Base-by-base conservation (phyloP, 2,888 invertebrate genomes). In the Malthinus seriepunctatus region DNA sequence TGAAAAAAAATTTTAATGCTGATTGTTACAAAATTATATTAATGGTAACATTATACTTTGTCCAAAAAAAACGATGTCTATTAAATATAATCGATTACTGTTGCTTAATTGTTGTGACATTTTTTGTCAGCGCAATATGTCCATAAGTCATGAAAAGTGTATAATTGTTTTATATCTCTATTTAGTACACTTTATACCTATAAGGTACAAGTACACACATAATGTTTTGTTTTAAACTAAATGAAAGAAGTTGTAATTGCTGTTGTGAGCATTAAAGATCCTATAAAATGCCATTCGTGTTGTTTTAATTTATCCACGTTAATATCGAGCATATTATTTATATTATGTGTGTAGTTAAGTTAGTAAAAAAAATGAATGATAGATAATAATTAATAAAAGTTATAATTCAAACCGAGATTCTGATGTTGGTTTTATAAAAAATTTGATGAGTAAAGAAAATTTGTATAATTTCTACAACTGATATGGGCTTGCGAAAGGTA, bases 221-320 rank as follows among this genome's bases (percentile, higher is more conserved):
- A 23, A 23, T 56, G 51, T 63, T 65, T 65, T 51, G 60, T 60
- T 65, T 56, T 53, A 62, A 52, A 52, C 35, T 65, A 63, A 64
- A 64, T 57, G 58, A 57, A 62, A 67, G 72, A 69, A 73, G 70
- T 71, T 76, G 74, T 75, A 74, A 73, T 73, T 73, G 76, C 76
- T 76, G 76, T 73, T 77, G 78, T 78, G 77, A 78, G 78, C 77
- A 77, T 78, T 76, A 76, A 76, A 77, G 11, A 49, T 37, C 44
- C 35, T 35, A 46, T 15, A 49, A 49, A 45, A 32, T 35, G 23
- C 34, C 15, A 33, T 45, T 12, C 14, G 23, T n/a, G 23, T 23
- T 23, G 23, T 23, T 23, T 23, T 23, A 23, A 23, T 23, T 23
- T 23, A 5, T 23, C 23, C 23, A 23, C 5, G 14, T 38, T 38